Base-by-base conservation (phyloP, 1,140 invertebrate genomes). In the Spodoptera frugiperda region DNA sequence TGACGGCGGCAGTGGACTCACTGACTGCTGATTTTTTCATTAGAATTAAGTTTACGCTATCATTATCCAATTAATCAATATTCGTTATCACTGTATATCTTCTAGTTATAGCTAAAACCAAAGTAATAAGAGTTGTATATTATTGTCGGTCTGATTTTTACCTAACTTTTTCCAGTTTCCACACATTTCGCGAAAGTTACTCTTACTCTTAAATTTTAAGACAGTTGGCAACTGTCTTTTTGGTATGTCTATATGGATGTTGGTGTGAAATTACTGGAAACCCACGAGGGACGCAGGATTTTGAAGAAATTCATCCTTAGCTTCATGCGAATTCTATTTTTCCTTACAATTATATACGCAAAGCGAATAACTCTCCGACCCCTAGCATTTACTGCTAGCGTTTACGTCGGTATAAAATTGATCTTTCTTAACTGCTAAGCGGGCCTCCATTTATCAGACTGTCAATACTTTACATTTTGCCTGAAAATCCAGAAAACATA, bases 301-400 rank as follows among this genome's bases (percentile, higher is more conserved):
- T 44, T 33, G 1, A 39, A 17, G 59, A 63, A 15, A 17, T 63
- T 63, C 59, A 8, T 44, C 12, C 59, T 48, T n/a, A 67, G 63
- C 63, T 67, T 49, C 12, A 49, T 67, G 63, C 63, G 44, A 67
- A 48, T 67, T 67, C 6, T 63, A 11, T 63, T 63, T 44, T 63
- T 63, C 33, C 59, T 67, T 67, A 25, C 48, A 67, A 67, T 67
- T 19, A 12, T 67, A 25, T 63, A 63, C 48, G 63, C 63, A 21
- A 49, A 67, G 63, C 63, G 63, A 67, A 49, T 19, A 5, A 21
- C 48, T 25, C 49, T 9, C 19, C 46, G 44, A n/a, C 59, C 59
- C 44, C 46, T 67, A n/a, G 63, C 48, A 19, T 67, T 67, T 48
- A 67, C 63, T 67, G 63, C 63, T 67, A 33, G 44, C 63, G 63